phyloP scores from a whole-genome alignment of 2,888 invertebrate genomes.

The Rugalucina vietnamica region DNA sequence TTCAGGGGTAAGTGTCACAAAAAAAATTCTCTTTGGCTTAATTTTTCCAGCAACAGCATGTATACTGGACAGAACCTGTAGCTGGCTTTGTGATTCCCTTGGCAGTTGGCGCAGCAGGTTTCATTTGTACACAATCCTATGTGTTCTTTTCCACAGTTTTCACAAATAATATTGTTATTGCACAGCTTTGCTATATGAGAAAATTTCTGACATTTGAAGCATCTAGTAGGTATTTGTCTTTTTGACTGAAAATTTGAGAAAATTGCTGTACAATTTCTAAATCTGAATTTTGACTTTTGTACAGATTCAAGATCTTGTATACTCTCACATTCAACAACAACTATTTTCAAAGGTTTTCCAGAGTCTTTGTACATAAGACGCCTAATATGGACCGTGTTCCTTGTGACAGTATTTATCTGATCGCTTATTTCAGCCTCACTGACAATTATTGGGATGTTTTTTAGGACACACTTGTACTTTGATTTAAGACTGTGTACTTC shows the following conservation, averaged over 20 bases:
- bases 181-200: conserved; percentile 19
- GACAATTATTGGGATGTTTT: conserved; percentile 8
- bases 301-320: not conserved
- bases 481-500: not conserved
- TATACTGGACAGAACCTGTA: not conserved
- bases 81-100: not conserved
- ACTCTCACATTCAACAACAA: not conserved
- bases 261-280: not conserved
- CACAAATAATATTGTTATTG: not conserved
- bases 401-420: not conserved
- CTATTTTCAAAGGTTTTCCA: conserved; percentile 11
- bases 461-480: not conserved
- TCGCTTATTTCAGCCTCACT: not conserved
- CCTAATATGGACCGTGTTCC: not conserved
- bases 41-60: not conserved
- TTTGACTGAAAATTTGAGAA: not conserved
- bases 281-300: not conserved
- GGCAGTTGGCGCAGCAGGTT: conserved; percentile 5
- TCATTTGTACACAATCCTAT: not conserved
- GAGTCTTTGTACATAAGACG: conserved; percentile 24
- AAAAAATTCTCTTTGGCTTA: not conserved
- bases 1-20: too few species aligned
- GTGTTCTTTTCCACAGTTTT: not conserved
- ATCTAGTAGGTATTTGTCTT: conserved; percentile 20
- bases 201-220: conserved; percentile 29